Evolutionary conservation across 1,140 invertebrate genomes (phyloP), one percentile per base, ranked within the genome.

Genomic region (Camponotus pennsylvanicus): DNA sequence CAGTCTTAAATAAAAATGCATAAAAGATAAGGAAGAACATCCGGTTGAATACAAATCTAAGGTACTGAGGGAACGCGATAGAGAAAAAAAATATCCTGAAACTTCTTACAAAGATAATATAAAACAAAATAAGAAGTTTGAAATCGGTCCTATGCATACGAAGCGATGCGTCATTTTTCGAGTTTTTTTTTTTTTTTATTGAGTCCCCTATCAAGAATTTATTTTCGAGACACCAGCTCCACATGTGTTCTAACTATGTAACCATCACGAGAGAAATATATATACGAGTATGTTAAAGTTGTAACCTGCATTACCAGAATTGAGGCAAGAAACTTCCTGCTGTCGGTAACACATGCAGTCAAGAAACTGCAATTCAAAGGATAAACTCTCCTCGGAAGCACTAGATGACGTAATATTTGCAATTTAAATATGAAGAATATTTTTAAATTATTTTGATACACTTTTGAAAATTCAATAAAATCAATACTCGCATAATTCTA

Each of bases 291-390:
- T 7, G 70, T 69, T 85, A 87, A 83, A 34, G 67, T 3, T 45
- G 69, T 32, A 61, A 80, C n/a, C 84, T 86, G 42, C 84, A 69
- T 69, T 86, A 79, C 49, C 69, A 52, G 0, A 59, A 21, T 64
- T 34, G 77, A 70, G 45, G 11, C 76, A 75, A 87, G 45, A 27
- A 90, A 57, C 71, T 73, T 32, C 32, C 52, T 40, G 34, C 9
- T 15, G 85, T 80, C 85, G 91, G 80, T 91, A 91, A 91, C 5
- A 2, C 86, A 75, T 42, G 66, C 6, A 59, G 27, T 9, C 55
- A 55, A 63, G 88, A 79, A 84, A 89, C 42, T 32, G 49, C 9
- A 75, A 78, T 42, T 15, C 3, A 7, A 55, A 21, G 18, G 37
- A 70, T 27, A 52, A 85, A 11, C 18, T 66, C 37, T 59, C 6